Percentiles rank a stretch among this genome's conserved stretches.
Conservation (phyloP, 2,113 vertebrate species). For the Columba livia region DNA sequence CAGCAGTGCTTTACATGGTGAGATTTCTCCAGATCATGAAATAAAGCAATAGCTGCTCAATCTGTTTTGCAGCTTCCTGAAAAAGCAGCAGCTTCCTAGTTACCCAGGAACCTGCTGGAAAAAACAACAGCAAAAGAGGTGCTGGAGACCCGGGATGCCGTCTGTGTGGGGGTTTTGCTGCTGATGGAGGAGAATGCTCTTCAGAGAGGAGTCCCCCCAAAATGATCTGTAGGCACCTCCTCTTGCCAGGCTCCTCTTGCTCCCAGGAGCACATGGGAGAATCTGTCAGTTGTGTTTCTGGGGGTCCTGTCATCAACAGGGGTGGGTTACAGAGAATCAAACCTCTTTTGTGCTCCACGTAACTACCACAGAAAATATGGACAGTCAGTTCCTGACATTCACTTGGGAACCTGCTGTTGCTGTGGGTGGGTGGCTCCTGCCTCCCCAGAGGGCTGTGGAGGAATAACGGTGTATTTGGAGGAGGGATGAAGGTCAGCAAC, state of each 20-base stretch:
- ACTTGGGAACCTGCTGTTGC: not conserved
- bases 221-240: fast-evolving
- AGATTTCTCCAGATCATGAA: not conserved
- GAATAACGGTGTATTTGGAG: not conserved
- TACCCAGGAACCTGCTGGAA: not conserved
- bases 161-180: not conserved
- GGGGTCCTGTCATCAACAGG: fast-evolving
- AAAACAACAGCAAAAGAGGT: not conserved
- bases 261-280: fast-evolving
- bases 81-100: not conserved
- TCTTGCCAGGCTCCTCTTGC: not conserved
- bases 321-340: not conserved
- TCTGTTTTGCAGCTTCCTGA: not conserved
- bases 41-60: not conserved
- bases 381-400: not conserved
- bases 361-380: not conserved
- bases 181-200: not conserved
- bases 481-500: not conserved
- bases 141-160: not conserved
- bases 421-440: not conserved
- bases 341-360: not conserved
- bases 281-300: not conserved
- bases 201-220: not conserved
- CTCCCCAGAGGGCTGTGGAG: not conserved
- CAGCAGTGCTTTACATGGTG: fast-evolving